Conservation (phyloP, 2,888 invertebrate genomes). For the Phasia obesa region DNA sequence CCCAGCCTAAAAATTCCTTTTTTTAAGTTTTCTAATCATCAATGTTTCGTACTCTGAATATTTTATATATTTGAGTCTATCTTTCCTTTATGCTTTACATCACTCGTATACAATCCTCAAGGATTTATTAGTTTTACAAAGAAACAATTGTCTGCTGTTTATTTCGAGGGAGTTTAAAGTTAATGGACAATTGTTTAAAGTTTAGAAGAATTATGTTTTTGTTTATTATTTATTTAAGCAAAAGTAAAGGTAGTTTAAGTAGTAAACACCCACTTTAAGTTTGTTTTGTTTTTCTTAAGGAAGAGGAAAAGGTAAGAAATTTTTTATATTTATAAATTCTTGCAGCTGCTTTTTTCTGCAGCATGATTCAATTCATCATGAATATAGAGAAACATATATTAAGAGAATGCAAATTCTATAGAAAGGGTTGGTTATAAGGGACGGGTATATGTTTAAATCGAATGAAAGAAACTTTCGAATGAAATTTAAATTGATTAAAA, state of each 20-base stretch:
- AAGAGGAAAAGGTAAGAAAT: slow-evolving; percentile 11
- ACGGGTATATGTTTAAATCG: too few species aligned
- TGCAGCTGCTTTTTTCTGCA: slow-evolving; percentile 57
- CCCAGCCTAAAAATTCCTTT: not conserved
- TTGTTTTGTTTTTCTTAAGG: slow-evolving; percentile 14
- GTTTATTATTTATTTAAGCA: not conserved
- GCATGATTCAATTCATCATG: not conserved
- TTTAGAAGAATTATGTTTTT: slow-evolving; percentile 7
- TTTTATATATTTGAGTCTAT: not conserved
- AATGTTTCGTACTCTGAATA: not conserved
- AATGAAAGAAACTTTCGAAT: too few species aligned
- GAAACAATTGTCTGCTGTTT: slow-evolving; percentile 41
- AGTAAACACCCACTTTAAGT: slow-evolving; percentile 65
- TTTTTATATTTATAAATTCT: slow-evolving; percentile 20
- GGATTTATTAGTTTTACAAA: not conserved
- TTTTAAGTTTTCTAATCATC: not conserved
- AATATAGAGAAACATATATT: slow-evolving; percentile 2
- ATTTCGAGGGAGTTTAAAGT: slow-evolving; percentile 51
- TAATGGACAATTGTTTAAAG: slow-evolving; percentile 66
- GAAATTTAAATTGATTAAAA: too few species aligned
- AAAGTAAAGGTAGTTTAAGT: slow-evolving; percentile 59
- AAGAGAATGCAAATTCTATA: slow-evolving; percentile 61
- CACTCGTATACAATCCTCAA: not conserved
- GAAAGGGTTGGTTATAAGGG: too few species aligned
- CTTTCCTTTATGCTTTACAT: too few species aligned